These are phyloP conservation scores for Ataeniobius toweri DNA, from an alignment of 2,797 vertebrate genomes.

Conservation along the genomic window DNA sequence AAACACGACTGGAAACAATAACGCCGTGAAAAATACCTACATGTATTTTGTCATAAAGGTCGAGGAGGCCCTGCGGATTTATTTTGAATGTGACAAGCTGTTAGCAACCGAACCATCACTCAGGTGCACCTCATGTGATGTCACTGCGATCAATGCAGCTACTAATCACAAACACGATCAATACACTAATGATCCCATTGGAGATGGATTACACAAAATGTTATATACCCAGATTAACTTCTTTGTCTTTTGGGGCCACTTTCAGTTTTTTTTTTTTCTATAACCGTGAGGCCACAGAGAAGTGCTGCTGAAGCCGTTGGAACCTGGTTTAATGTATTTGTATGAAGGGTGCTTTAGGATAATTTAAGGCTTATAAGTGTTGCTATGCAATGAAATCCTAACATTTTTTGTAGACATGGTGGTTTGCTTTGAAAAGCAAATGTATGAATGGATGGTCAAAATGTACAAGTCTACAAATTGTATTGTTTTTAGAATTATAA, in stretches of 20 bases:
- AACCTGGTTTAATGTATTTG: background rate
- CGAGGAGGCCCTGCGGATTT: constrained; percentile 36
- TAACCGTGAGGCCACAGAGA: constrained; percentile 28
- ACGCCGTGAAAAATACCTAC: background rate
- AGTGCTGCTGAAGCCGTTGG: background rate
- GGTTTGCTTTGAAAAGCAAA: background rate
- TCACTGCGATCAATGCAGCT: constrained; percentile 66
- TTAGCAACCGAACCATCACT: constrained; percentile 55
- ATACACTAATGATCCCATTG: constrained; percentile 68
- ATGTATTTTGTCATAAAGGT: constrained; percentile 28
- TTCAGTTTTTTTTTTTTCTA: constrained; percentile 29
- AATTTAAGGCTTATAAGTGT: background rate
- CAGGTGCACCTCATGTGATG: constrained; percentile 67
- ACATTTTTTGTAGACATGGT: background rate
- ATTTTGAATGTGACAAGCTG: constrained; percentile 53
- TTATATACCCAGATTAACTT: constrained; percentile 48
- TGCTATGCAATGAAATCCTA: background rate
- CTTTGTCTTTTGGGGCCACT: background rate
- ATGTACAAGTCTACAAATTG: background rate
- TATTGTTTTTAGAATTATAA: background rate
- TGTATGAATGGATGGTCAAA: background rate
- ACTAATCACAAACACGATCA: constrained; percentile 75
- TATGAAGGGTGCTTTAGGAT: background rate
- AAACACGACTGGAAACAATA: constrained; percentile 5
- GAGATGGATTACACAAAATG: constrained; percentile 64